Percentiles rank a stretch among this genome's conserved stretches.
phyloP scores from a whole-genome alignment of 2,888 invertebrate species.

The Drosophila mayaguana region DNA sequence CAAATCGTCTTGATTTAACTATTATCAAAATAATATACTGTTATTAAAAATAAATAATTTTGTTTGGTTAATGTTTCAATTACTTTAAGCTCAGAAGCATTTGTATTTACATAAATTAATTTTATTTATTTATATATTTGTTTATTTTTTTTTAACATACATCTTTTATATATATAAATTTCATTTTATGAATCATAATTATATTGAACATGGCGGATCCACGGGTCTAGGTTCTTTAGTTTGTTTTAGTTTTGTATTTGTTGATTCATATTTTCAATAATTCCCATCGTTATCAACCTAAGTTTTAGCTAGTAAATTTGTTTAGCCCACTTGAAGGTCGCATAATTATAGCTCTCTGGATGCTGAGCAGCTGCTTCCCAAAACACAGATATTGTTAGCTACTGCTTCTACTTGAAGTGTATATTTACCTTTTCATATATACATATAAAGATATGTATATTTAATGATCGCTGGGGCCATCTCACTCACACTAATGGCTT shows the following conservation, averaged over 20 bases:
- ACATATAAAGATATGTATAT: conserved; percentile 1
- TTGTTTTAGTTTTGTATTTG: too few species aligned
- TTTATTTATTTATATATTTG: too few species aligned
- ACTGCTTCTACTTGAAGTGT: background rate
- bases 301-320: background rate
- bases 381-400: conserved; percentile 4
- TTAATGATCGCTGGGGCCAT: conserved; percentile 36
- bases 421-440: conserved; percentile 1
- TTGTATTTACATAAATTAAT: too few species aligned
- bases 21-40: too few species aligned
- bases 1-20: too few species aligned
- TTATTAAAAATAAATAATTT: too few species aligned
- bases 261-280: background rate
- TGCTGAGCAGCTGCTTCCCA: background rate
- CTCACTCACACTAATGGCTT: conserved; percentile 39
- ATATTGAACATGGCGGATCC: too few species aligned
- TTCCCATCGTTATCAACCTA: background rate
- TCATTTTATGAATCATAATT: background rate
- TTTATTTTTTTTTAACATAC: too few species aligned
- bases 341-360: conserved; percentile 18
- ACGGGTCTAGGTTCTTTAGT: too few species aligned
- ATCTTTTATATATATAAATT: background rate
- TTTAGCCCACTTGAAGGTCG: conserved; percentile 6
- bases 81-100: too few species aligned
- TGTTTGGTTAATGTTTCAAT: too few species aligned